These are phyloP conservation scores for Metellina segmentata DNA, from an alignment of 2,888 invertebrate species.

Conservation along the genomic window DNA sequence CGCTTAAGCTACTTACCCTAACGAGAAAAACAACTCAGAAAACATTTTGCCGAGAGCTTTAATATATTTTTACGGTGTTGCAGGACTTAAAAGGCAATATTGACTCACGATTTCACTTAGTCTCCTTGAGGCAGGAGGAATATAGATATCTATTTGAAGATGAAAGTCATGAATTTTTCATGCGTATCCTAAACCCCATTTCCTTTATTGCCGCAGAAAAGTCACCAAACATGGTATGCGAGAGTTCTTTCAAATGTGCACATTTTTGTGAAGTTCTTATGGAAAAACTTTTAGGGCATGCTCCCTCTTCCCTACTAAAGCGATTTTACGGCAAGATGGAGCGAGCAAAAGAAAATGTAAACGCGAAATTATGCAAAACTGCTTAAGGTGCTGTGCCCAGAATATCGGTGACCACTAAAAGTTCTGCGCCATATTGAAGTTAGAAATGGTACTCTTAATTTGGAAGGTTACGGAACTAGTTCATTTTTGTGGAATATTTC, in stretches of 20 bases:
- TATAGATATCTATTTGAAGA: conserved; percentile 26
- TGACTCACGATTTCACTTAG: conserved; percentile 22
- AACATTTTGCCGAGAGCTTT: background rate
- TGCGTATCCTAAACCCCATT: conserved; percentile 11
- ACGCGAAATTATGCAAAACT: background rate
- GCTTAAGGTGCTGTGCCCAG: background rate
- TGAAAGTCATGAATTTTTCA: conserved; percentile 52
- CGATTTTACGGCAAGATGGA: background rate
- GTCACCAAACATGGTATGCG: background rate
- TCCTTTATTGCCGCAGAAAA: conserved; percentile 25
- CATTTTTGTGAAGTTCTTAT: conserved; percentile 25
- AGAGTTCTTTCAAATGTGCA: conserved; percentile 14
- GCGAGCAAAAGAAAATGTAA: background rate
- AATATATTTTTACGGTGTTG: conserved; percentile 3
- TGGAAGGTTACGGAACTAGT: conserved; percentile 13
- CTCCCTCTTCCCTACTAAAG: background rate
- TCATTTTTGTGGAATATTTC: background rate
- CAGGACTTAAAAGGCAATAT: conserved; percentile 38
- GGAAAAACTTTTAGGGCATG: background rate
- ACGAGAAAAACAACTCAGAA: background rate
- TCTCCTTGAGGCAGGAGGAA: background rate
- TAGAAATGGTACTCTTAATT: conserved; percentile 5
- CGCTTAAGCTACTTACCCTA: background rate
- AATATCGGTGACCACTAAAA: background rate
- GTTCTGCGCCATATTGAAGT: background rate